Percentiles rank a stretch among this genome's conserved stretches.
Evolutionary conservation across 2,888 invertebrate genomes (phyloP).

Genomic region (Liopterus haemorrhoidalis): DNA sequence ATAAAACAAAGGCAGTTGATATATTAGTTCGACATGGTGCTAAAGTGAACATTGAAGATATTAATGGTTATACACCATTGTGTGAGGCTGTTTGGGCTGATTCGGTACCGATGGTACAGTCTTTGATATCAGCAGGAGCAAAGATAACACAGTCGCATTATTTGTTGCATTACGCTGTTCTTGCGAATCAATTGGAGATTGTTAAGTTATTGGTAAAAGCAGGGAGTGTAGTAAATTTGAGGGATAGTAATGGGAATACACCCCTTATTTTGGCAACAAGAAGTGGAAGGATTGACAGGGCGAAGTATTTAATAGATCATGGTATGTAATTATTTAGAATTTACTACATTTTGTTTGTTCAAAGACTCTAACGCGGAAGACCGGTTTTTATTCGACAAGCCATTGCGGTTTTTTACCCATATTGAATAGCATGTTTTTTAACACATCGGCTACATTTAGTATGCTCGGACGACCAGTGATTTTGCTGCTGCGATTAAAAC

Average conservation of each 20-base stretch:
- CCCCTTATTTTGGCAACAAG: conserved; percentile 59
- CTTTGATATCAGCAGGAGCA: conserved; percentile 59
- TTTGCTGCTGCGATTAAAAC: no score
- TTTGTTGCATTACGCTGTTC: conserved; percentile 62
- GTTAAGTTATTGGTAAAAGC: conserved; percentile 52
- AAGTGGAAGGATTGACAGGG: conserved; percentile 48
- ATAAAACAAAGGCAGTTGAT: conserved; percentile 44
- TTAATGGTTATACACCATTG: conserved; percentile 63
- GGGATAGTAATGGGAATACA: conserved; percentile 62
- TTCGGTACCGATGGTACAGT: conserved; percentile 52
- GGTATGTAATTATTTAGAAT: conserved; percentile 43
- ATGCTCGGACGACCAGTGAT: no score
- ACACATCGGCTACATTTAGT: no score
- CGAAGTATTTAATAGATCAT: conserved; percentile 50
- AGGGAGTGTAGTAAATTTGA: conserved; percentile 56
- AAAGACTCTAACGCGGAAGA: no score
- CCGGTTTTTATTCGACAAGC: no score
- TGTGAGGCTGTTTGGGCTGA: conserved; percentile 66
- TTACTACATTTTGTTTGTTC: background rate
- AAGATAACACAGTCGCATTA: conserved; percentile 64
- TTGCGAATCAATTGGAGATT: conserved; percentile 56
- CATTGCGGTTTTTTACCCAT: no score
- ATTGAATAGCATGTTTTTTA: no score
- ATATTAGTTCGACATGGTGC: conserved; percentile 54
- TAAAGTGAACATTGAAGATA: conserved; percentile 63